Conservation (phyloP, 2,888 invertebrate species). For the Margaritifera margaritifera region DNA sequence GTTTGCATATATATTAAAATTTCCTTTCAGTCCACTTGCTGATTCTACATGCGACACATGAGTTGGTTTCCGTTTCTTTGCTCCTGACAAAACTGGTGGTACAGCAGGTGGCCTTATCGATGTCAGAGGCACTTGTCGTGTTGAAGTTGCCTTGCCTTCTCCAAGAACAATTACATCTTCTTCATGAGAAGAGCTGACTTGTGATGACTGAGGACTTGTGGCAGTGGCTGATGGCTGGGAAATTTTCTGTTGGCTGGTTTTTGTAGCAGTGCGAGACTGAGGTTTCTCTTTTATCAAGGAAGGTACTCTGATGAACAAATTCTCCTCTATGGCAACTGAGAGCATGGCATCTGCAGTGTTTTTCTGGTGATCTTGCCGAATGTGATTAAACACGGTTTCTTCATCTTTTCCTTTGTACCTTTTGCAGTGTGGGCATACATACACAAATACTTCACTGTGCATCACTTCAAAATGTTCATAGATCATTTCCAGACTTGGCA, state of each 20-base stretch:
- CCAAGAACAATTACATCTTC: too few relatives aligned
- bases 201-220: background rate
- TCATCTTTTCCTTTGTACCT: constrained; percentile 51
- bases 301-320: constrained; percentile 46
- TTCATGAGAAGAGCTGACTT: background rate
- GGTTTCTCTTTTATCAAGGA: constrained; percentile 46
- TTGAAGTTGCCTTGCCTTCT: background rate
- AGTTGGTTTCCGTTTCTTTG: constrained; percentile 29
- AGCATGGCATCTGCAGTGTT: constrained; percentile 38
- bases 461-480: constrained; percentile 56
- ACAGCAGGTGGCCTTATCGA: background rate
- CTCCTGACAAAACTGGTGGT: constrained; percentile 4
- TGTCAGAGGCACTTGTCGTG: background rate
- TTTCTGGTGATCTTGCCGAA: constrained; percentile 33
- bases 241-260: constrained; percentile 9
- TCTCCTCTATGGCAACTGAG: constrained; percentile 56
- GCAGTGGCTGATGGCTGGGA: constrained; percentile 1
- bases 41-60: constrained; percentile 3
- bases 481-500: constrained; percentile 56
- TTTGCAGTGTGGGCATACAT: constrained; percentile 55
- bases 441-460: constrained; percentile 59
- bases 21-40: too few relatives aligned
- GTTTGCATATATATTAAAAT: background rate
- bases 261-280: constrained; percentile 11
- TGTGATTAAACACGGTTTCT: constrained; percentile 47